Evolutionary conservation across 1,140 invertebrate species (phyloP), one percentile per base, ranked within the genome.

Genomic region (Dreissena rostriformis): DNA sequence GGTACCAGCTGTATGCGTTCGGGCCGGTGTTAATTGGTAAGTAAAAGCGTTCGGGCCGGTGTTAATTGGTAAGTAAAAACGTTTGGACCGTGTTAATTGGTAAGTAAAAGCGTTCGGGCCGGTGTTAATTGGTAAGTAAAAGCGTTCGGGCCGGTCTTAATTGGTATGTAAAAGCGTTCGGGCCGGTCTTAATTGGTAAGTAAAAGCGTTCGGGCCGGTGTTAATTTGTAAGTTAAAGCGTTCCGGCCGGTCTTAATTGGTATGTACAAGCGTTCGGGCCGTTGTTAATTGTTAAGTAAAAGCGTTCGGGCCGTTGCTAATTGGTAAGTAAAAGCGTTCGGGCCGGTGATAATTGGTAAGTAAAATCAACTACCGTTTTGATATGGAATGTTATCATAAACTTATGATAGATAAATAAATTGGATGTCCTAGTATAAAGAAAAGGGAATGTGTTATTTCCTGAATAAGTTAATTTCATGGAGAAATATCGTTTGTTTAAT

Each of bases 1-100:
- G 86, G 86, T 85, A 81, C 26, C 86, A 90, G 65, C 74, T 90
- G 15, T 90, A 88, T 39, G 85, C 85, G 19, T 79, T 55, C 10
- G 87, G 86, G 22, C 55, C 67, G 17, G 65, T 88, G 24, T 80
- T 81, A 39, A 75, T 68, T 39, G 79, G 88, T 90, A 77, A 88
- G 83, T 86, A 10, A 15, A 71, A 29, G 10, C 22, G 19, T 68
- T 22, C 1, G 22, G 22, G 19, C 22, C 17, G 29, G 29, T 28
- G 19, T 19, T 68, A 22, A 68, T 28, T 28, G 15, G 19, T 68
- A 17, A 68, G 26, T 28, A n/a, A 67, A 26, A 15, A 67, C 15
- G 17, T 17, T 68, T 5, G 15, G 17, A 26, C 19, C 29, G 26
- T 26, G 24, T 28, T 28, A 15, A 28, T 39, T 19, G 26, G 19